Percentiles rank a stretch among this genome's conserved stretches.
phyloP scores from a whole-genome alignment of 2,797 vertebrate species.

The Premnoplex brunnescens region DNA sequence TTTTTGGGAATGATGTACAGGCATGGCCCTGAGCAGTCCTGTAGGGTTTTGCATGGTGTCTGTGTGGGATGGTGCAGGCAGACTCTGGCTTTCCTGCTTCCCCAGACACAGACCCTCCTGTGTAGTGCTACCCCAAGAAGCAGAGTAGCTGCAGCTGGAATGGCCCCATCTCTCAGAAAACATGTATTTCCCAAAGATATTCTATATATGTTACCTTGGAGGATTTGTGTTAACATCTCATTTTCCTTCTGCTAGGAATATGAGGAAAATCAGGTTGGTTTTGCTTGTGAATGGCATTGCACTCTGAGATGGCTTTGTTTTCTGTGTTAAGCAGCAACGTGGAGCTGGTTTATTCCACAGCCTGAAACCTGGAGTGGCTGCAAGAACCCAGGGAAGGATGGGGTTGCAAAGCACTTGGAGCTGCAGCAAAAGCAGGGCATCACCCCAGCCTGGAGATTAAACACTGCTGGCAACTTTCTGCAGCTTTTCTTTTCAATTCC shows the following conservation, averaged over 20 bases:
- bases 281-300: background rate
- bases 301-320: fast-evolving
- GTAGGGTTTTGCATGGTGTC: background rate
- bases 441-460: background rate
- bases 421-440: background rate
- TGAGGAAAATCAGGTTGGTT: background rate
- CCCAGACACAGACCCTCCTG: fast-evolving
- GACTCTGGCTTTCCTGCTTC: background rate
- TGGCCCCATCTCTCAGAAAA: background rate
- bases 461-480: background rate
- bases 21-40: fast-evolving
- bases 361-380: background rate
- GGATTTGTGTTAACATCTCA: background rate
- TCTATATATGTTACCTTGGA: background rate
- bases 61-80: background rate
- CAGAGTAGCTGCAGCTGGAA: background rate
- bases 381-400: background rate
- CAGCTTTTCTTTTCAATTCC: background rate
- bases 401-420: background rate
- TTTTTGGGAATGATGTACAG: background rate
- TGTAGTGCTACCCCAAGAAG: background rate
- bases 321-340: background rate
- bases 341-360: background rate
- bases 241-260: background rate
- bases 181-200: background rate